Percentiles rank a stretch among this genome's conserved stretches.
phyloP scores from a whole-genome alignment of 2,797 vertebrate genomes.

The Chaetophractus vellerosus region DNA sequence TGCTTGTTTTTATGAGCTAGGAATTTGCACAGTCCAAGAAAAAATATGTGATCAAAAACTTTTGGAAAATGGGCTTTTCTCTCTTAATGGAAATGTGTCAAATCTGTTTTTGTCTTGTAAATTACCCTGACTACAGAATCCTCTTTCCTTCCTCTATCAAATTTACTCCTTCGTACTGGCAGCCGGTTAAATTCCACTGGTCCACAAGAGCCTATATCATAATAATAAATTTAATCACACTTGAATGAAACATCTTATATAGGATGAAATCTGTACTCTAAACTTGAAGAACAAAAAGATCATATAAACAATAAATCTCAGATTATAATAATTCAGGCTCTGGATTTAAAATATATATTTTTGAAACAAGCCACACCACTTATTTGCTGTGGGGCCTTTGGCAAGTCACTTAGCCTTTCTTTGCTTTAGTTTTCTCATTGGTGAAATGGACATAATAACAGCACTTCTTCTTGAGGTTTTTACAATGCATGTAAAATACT shows the following conservation, averaged over 20 bases:
- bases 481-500: background rate
- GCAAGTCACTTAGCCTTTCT: background rate
- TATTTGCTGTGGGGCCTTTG: background rate
- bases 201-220: background rate
- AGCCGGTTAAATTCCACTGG: background rate
- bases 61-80: background rate
- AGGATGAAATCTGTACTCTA: background rate
- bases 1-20: background rate
- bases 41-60: background rate
- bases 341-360: background rate
- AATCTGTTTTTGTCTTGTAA: background rate
- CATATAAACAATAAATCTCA: background rate
- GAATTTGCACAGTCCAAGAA: background rate
- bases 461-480: fast-evolving
- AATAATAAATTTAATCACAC: background rate
- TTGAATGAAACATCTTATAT: background rate
- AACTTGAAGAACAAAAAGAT: background rate
- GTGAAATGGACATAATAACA: background rate
- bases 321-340: background rate
- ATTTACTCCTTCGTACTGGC: background rate
- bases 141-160: background rate
- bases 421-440: background rate
- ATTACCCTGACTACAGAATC: background rate
- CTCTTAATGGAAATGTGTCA: background rate
- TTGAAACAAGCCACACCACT: background rate